Percentiles rank a stretch among this genome's conserved stretches.
phyloP scores from a whole-genome alignment of 2,888 invertebrate species.

The Hirtodrosophila duncani region DNA sequence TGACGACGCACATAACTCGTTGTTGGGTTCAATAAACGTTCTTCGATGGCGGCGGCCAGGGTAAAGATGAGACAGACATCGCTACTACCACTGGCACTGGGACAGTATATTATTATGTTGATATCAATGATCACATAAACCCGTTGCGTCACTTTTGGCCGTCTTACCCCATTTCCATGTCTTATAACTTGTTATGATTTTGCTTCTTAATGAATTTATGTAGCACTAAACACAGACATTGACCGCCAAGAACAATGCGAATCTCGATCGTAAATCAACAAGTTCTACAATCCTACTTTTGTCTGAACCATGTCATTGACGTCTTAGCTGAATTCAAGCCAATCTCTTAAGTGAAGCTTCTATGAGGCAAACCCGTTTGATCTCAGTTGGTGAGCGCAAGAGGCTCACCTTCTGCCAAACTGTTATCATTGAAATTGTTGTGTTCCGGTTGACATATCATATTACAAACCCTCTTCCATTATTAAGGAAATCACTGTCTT shows the following conservation, averaged over 20 bases:
- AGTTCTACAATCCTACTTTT: no score
- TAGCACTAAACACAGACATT: no score
- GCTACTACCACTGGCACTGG: no score
- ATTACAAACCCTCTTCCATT: slow-evolving; percentile 23
- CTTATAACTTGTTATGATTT: background rate
- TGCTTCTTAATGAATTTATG: background rate
- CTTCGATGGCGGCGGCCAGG: slow-evolving; percentile 22
- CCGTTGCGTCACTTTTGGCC: slow-evolving; percentile 29
- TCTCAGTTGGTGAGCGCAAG: slow-evolving; percentile 20
- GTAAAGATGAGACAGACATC: slow-evolving; percentile 1
- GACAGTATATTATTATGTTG: slow-evolving; percentile 8
- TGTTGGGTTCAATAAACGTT: slow-evolving; percentile 58
- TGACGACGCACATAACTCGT: slow-evolving; percentile 25
- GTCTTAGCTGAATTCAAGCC: slow-evolving; percentile 21
- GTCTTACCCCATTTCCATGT: no score
- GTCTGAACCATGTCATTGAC: no score
- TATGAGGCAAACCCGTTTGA: slow-evolving; percentile 45
- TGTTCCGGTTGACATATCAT: slow-evolving; percentile 31
- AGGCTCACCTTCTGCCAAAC: slow-evolving; percentile 53
- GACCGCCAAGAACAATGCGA: no score
- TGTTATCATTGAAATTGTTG: slow-evolving; percentile 55
- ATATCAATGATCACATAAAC: slow-evolving; percentile 15
- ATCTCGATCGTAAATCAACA: no score
- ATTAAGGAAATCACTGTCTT: slow-evolving; percentile 5
- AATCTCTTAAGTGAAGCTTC: no score